Percentiles rank a stretch among this genome's conserved stretches.
Conservation (phyloP, 2,888 invertebrate genomes). For the Megamerina dolium region DNA sequence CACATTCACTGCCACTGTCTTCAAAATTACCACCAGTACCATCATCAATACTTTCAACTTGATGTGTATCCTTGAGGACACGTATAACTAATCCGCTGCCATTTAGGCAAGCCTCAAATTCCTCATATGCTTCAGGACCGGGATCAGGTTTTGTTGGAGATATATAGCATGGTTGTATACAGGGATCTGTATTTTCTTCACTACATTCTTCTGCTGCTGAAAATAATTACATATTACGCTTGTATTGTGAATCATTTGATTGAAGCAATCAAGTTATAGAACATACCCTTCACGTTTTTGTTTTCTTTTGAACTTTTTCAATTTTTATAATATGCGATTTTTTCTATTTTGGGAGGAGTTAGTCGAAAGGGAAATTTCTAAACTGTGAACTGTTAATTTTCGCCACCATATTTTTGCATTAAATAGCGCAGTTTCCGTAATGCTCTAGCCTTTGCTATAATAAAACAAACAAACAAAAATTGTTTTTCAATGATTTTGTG, state of each 20-base stretch:
- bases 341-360: slow-evolving; percentile 6
- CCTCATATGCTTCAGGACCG: slow-evolving; percentile 45
- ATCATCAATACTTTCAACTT: slow-evolving; percentile 39
- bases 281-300: slow-evolving; percentile 35
- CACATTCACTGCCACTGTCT: slow-evolving; percentile 21
- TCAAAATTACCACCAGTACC: slow-evolving; percentile 24
- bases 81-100: slow-evolving; percentile 45
- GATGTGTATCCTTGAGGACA: slow-evolving; percentile 42
- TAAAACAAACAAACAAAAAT: slow-evolving; percentile 12
- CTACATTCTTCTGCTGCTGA: slow-evolving; percentile 14
- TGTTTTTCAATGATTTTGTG: neutral
- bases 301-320: too few relatives aligned
- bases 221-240: too few relatives aligned
- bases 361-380: neutral
- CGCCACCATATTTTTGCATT: slow-evolving; percentile 40
- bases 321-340: too few relatives aligned
- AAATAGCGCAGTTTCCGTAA: slow-evolving; percentile 40
- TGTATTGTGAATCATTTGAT: too few relatives aligned
- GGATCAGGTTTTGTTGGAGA: slow-evolving; percentile 29
- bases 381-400: slow-evolving; percentile 15
- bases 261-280: too few relatives aligned
- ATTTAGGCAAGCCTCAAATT: slow-evolving; percentile 46
- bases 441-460: slow-evolving; percentile 41
- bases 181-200: slow-evolving; percentile 24
- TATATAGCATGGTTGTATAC: slow-evolving; percentile 31